phyloP scores from a whole-genome alignment of 2,113 vertebrate genomes.

The Porphyrio hochstetteri region DNA sequence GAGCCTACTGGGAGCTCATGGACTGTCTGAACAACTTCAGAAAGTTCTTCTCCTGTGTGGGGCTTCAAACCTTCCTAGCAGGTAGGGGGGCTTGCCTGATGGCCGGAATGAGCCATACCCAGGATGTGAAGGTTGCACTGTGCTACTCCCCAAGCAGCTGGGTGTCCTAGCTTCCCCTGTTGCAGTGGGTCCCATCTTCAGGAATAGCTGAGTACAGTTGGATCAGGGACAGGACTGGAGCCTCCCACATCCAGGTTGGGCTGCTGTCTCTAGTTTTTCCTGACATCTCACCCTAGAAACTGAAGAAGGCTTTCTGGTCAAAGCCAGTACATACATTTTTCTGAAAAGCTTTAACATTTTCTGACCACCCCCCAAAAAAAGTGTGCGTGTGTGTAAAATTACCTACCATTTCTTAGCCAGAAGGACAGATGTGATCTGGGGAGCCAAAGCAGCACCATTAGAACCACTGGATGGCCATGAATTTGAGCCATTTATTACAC shows the following conservation, averaged over 20 bases:
- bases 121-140: not conserved
- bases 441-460: not conserved
- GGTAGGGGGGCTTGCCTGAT: not conserved
- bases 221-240: no score
- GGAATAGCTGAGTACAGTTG: not conserved
- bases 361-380: no score
- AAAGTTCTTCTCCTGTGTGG: not conserved
- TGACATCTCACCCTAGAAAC: not conserved
- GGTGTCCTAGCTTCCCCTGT: not conserved
- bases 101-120: not conserved
- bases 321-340: not conserved
- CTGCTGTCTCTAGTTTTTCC: not conserved
- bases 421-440: not conserved
- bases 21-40: not conserved
- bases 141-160: accelerated
- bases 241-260: not conserved
- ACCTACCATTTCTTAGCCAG: not conserved
- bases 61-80: not conserved
- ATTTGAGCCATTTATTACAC: not conserved
- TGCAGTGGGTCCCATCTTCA: not conserved
- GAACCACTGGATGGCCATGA: not conserved
- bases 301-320: not conserved
- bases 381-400: not conserved
- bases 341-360: not conserved
- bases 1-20: not conserved